A percentile compares a stretch with the other conserved stretches of the same genome.
Evolutionary conservation across 2,113 vertebrate species (phyloP).

Genomic region (Pipa parva): DNA sequence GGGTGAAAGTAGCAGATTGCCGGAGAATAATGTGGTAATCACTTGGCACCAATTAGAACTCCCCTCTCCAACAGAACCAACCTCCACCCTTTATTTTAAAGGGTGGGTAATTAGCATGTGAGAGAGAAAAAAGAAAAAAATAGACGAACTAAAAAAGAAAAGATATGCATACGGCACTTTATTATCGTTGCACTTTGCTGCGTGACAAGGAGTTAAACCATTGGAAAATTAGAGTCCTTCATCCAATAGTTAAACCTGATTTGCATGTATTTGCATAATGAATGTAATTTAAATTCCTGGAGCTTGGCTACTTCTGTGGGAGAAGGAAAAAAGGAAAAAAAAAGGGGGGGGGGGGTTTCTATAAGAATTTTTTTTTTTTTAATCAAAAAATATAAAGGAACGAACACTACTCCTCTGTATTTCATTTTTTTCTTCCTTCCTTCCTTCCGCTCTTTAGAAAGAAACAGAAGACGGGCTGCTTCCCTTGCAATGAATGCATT

Average conservation of each 20-base stretch:
- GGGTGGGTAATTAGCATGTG: constrained; percentile 49
- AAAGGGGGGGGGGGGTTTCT: constrained; percentile 53
- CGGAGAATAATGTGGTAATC: constrained; percentile 26
- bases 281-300: constrained; percentile 97
- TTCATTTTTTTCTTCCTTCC: constrained; percentile 30
- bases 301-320: constrained; percentile 91
- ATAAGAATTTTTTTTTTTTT: constrained; percentile 47
- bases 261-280: constrained; percentile 99
- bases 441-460: constrained; percentile 42
- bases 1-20: constrained; percentile 33
- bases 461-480: constrained; percentile 47
- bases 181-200: constrained; percentile 14
- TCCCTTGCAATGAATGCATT: not conserved
- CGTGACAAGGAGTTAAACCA: constrained; percentile 56
- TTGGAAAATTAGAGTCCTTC: constrained; percentile 70
- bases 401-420: constrained; percentile 45
- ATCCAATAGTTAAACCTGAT: constrained; percentile 95
- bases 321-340: constrained; percentile 80
- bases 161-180: constrained; percentile 36
- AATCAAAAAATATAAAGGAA: constrained; percentile 7
- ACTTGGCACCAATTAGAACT: constrained; percentile 39
- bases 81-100: constrained; percentile 37
- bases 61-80: too few relatives aligned
- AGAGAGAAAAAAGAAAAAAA: too few relatives aligned
- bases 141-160: not conserved